A percentile compares a stretch with the other conserved stretches of the same genome.
Evolutionary conservation across 2,888 invertebrate species (phyloP).

Genomic region (Catocala sponsa): DNA sequence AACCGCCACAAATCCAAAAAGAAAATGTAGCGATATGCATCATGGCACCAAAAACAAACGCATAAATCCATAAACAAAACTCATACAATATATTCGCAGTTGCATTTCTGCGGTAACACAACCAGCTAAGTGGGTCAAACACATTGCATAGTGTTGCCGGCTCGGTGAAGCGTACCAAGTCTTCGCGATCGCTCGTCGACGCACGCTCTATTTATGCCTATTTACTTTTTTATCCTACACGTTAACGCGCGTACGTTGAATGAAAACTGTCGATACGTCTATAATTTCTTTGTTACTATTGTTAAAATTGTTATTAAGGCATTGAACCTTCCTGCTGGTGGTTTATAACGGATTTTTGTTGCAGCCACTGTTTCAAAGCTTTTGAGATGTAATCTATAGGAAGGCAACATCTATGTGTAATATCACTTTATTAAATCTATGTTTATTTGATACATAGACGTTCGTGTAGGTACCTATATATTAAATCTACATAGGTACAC

Average conservation of each 20-base stretch:
- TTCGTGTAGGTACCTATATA: too few species aligned
- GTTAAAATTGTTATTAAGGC: not conserved
- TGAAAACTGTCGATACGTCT: slow-evolving; percentile 14
- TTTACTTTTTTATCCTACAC: slow-evolving; percentile 59
- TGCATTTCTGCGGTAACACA: slow-evolving; percentile 67
- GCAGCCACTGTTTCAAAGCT: too few species aligned
- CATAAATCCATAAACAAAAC: slow-evolving; percentile 12
- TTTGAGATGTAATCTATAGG: too few species aligned
- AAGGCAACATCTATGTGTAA: too few species aligned
- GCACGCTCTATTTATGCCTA: slow-evolving; percentile 80
- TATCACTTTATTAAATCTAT: too few species aligned
- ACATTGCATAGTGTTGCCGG: slow-evolving; percentile 80
- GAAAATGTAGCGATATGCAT: too few species aligned
- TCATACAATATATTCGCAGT: slow-evolving; percentile 40
- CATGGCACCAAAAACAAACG: not conserved
- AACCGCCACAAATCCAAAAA: too few species aligned
- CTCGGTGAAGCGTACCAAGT: slow-evolving; percentile 71
- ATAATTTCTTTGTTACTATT: not conserved
- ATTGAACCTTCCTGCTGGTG: not conserved
- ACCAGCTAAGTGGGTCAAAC: slow-evolving; percentile 75
- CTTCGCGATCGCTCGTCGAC: slow-evolving; percentile 76
- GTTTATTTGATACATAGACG: too few species aligned
- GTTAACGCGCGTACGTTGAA: slow-evolving; percentile 43
- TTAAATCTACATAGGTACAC: too few species aligned
- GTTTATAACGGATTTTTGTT: not conserved